Conservation (phyloP, 2,888 invertebrate species). For the Scaptomyza reducta region DNA sequence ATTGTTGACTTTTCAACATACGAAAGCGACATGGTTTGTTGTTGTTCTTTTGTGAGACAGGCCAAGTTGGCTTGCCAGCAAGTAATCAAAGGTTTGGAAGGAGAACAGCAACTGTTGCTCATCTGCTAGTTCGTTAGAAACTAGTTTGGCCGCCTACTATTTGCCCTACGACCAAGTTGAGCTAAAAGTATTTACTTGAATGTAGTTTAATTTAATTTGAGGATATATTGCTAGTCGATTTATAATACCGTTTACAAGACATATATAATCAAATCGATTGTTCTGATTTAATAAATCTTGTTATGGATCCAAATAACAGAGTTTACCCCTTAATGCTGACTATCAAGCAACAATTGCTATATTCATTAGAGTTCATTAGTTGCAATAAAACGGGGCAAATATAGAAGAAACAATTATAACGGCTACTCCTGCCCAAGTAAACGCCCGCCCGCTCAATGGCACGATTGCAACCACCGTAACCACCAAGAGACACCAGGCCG, state of each 20-base stretch:
- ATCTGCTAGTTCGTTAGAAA: conserved; percentile 9
- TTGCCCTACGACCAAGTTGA: background rate
- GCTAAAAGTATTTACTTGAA: background rate
- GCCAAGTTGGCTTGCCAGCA: conserved; percentile 52
- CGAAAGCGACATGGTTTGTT: conserved; percentile 45
- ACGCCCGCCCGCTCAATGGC: conserved; percentile 45
- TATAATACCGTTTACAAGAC: background rate
- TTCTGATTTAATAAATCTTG: background rate
- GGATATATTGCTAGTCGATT: background rate
- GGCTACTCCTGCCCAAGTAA: conserved; percentile 64
- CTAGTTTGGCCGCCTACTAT: conserved; percentile 21
- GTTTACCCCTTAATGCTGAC: conserved; percentile 5
- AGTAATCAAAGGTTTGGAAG: conserved; percentile 30
- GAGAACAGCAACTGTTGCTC: conserved; percentile 22
- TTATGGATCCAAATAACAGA: conserved; percentile 16
- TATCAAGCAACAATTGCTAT: conserved; percentile 29
- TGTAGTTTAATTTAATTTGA: background rate
- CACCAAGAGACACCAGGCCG: conserved; percentile 61
- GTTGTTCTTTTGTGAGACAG: conserved; percentile 42
- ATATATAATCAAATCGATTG: conserved; percentile 11
- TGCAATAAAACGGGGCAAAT: conserved; percentile 77
- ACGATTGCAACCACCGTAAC: conserved; percentile 34
- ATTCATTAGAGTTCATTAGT: conserved; percentile 78
- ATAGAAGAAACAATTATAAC: conserved; percentile 81
- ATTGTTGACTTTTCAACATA: conserved; percentile 78